These are phyloP conservation scores for Drosophila nr. perissopoda DNA, from an alignment of 2,888 invertebrate genomes.

Conservation along the genomic window DNA sequence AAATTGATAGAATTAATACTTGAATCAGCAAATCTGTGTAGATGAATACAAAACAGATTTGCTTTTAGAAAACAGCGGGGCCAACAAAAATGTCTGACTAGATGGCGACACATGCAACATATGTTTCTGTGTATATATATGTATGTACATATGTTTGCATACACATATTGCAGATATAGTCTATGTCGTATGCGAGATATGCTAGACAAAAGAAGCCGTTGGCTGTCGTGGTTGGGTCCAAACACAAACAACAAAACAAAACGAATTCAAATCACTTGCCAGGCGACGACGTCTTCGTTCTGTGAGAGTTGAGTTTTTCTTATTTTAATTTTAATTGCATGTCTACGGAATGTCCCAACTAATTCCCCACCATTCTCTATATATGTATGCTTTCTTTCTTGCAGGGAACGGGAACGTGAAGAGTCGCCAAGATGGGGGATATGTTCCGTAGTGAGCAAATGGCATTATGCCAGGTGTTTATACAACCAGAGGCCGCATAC, in stretches of 20 bases:
- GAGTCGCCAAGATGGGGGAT: conserved; percentile 88
- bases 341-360: conserved; percentile 61
- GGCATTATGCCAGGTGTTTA: conserved; percentile 97
- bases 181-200: conserved; percentile 21
- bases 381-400: conserved; percentile 12
- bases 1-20: conserved; percentile 26
- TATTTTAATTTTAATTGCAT: conserved; percentile 72
- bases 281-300: conserved; percentile 33
- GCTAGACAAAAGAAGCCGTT: conserved; percentile 54
- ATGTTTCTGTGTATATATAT: conserved; percentile 28
- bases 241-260: conserved; percentile 29
- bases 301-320: conserved; percentile 32
- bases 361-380: conserved; percentile 14
- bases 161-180: neutral
- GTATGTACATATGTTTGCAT: conserved; percentile 36
- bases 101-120: conserved; percentile 19
- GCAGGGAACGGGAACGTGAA: conserved; percentile 72
- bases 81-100: conserved; percentile 15
- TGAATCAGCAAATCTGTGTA: conserved; percentile 22
- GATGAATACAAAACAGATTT: conserved; percentile 10
- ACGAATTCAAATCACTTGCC: conserved; percentile 32
- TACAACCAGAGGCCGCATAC: conserved; percentile 98
- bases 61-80: neutral
- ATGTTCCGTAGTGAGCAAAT: conserved; percentile 96
- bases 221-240: conserved; percentile 24